phyloP scores from a whole-genome alignment of 2,113 vertebrate species.

The Tylochromis polylepis region DNA sequence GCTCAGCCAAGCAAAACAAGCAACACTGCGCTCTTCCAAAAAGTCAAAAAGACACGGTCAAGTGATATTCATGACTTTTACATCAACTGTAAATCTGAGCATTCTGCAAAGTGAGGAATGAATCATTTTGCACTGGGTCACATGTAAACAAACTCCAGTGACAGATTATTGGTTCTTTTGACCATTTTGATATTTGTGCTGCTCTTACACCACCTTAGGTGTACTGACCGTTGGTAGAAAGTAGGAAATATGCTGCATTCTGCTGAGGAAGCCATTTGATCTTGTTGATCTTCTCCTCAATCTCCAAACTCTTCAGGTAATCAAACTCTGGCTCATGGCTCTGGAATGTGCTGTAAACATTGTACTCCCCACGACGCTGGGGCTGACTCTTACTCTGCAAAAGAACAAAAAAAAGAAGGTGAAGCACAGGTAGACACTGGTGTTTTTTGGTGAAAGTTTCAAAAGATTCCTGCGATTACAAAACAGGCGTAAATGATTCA shows the following conservation, averaged over 20 bases:
- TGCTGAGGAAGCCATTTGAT: constrained; percentile 97
- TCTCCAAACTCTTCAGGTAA: constrained; percentile 98
- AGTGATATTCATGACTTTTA: constrained; percentile 2
- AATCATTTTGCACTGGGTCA: background rate
- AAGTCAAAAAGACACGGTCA: background rate
- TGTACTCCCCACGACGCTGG: constrained; percentile 93
- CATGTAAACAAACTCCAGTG: background rate
- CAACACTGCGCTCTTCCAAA: background rate
- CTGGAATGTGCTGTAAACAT: constrained; percentile 99
- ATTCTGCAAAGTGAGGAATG: background rate
- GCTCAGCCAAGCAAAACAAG: constrained; percentile 30
- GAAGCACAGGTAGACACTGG: background rate
- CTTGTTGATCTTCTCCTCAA: constrained; percentile 98
- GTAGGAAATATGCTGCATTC: constrained; percentile 94
- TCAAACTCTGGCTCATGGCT: constrained; percentile 97
- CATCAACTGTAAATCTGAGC: background rate
- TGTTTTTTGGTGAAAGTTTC: background rate
- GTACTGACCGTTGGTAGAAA: constrained; percentile 91
- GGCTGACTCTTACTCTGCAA: constrained; percentile 91
- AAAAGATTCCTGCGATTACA: background rate
- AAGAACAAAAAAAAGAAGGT: background rate
- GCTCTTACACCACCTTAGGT: background rate
- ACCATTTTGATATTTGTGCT: background rate
- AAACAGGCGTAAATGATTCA: background rate
- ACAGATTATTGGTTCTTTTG: background rate